Evolutionary conservation across 2,797 vertebrate genomes (phyloP), one percentile per base, ranked within the genome.

Genomic region (Urophycis tenuis): DNA sequence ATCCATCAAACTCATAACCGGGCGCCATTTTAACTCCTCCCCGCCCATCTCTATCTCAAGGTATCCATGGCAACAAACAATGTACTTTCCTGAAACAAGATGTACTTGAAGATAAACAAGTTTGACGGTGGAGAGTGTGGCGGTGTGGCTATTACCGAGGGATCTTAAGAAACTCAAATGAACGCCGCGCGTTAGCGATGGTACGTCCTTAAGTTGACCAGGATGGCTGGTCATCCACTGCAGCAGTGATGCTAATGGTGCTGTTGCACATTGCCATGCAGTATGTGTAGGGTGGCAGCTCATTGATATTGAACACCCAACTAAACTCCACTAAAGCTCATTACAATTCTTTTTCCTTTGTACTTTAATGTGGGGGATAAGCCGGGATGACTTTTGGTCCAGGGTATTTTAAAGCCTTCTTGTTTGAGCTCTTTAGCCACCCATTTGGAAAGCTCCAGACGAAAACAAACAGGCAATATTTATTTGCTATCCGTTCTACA

Each of bases 1-100:
- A 88, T 88, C 82, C 74, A 78, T 85, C 78, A 85, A 73, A 77
- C 3, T 6, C 32, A 41, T 67, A 32, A 11, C 17, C 30, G n/a
- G 14, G 11, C 53, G n/a, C 8, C 5, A 17, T 17, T 41, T 22
- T 33, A 25, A 70, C 70, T 35, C 22, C 31, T 8, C 34, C 15
- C 70, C n/a, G 5, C 15, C 11, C 1, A 10, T 5, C 15, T 6
- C 11, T 1, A 25, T 22, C 8, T 64, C 3, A 35, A 34, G 49
- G 49, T 49, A 75, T 41, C 74, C 74, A 60, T 32, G 45, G 74
- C 49, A 74, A 12, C 49, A 60, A 67, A 11, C 3, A 11, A 11
- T 75, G 22, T n/a, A 67, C 25, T 32, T 75, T 71, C 69, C 19
- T 1, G 31, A 71, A 71, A 71, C 31, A 33, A 31, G 0, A 9